phyloP scores from a whole-genome alignment of 2,888 invertebrate genomes.

The Ganaspis brasiliensis region DNA sequence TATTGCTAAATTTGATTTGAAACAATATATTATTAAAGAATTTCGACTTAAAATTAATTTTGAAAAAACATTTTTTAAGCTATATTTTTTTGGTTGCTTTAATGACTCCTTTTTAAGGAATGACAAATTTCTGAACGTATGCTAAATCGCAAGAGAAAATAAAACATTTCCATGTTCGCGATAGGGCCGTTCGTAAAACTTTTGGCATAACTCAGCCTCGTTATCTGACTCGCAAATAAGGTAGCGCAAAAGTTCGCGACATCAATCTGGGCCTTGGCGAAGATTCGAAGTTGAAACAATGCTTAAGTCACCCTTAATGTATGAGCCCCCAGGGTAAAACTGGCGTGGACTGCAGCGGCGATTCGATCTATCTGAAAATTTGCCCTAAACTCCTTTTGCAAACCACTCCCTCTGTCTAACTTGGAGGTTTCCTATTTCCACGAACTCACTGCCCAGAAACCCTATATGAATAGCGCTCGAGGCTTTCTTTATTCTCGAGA shows the following conservation, averaged over 20 bases:
- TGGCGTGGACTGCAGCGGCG: constrained; percentile 64
- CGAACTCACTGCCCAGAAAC: neutral
- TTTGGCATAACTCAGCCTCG: constrained; percentile 80
- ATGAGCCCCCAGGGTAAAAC: constrained; percentile 76
- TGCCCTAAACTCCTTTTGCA: constrained; percentile 58
- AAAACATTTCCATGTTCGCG: constrained; percentile 70
- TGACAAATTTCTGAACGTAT: constrained; percentile 58
- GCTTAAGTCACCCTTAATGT: constrained; percentile 80
- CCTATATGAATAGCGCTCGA: constrained; percentile 19
- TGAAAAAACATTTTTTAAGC: neutral
- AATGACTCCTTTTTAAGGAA: constrained; percentile 40
- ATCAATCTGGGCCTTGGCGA: constrained; percentile 79
- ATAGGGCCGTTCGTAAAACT: constrained; percentile 74
- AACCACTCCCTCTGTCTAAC: constrained; percentile 48
- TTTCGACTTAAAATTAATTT: too few relatives aligned
- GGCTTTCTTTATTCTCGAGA: neutral
- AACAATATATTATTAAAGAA: too few relatives aligned
- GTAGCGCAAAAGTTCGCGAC: constrained; percentile 80
- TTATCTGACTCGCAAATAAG: constrained; percentile 81
- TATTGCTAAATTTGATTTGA: too few relatives aligned
- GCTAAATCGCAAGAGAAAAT: constrained; percentile 66
- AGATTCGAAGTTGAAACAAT: constrained; percentile 81
- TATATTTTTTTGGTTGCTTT: neutral
- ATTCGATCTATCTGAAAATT: constrained; percentile 72
- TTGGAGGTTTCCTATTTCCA: constrained; percentile 47